Conservation (phyloP, 2,797 vertebrate species). For the Aphelocoma californica region DNA sequence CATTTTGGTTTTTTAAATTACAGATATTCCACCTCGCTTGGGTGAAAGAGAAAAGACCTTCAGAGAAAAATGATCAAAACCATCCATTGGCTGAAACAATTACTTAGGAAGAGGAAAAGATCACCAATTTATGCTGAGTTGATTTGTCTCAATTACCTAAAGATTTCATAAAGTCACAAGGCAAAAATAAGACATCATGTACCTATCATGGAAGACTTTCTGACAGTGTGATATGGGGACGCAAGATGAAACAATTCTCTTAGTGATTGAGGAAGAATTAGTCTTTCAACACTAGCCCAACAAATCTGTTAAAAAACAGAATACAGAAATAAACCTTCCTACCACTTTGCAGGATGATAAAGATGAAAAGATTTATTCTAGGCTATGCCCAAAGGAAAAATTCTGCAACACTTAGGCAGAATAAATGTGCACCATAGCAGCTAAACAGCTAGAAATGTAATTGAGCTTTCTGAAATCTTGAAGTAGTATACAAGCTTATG, state of each 20-base stretch:
- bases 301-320: background rate
- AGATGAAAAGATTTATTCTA: background rate
- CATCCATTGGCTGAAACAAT: background rate
- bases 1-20: background rate
- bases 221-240: background rate
- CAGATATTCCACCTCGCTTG: background rate
- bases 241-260: background rate
- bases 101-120: background rate
- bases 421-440: background rate
- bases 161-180: background rate
- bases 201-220: background rate
- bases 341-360: background rate
- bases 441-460: background rate
- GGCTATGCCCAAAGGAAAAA: background rate
- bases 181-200: background rate
- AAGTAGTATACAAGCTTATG: background rate
- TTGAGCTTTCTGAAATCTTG: background rate
- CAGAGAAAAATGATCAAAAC: background rate
- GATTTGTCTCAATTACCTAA: background rate
- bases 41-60: background rate
- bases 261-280: background rate
- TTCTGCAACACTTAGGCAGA: background rate
- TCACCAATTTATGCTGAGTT: background rate
- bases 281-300: background rate
- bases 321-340: background rate